A percentile compares a stretch with the other conserved stretches of the same genome.
These are phyloP conservation scores for Echinops telfairi DNA, from an alignment of 2,113 vertebrate genomes.

Conservation along the genomic window DNA sequence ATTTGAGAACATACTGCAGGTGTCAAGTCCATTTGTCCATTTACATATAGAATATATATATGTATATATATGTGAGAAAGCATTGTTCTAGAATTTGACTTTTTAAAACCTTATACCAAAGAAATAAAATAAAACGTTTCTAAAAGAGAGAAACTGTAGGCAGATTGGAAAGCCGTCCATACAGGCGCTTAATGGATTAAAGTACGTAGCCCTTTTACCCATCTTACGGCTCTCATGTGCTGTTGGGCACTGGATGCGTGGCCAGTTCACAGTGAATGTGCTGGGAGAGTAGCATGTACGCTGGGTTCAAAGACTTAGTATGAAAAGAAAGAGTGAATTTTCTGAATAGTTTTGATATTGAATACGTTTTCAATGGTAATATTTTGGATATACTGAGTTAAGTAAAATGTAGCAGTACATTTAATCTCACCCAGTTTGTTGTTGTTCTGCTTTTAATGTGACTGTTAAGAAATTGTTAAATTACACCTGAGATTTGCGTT, in stretches of 20 bases:
- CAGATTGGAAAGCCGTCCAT: not conserved
- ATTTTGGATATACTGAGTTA: conserved; percentile 4
- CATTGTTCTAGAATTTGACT: conserved; percentile 34
- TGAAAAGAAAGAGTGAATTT: conserved; percentile 41
- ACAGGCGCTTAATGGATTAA: not conserved
- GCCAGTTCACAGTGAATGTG: not conserved
- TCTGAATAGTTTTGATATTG: not conserved
- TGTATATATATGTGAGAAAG: not conserved
- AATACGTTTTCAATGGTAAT: conserved; percentile 3
- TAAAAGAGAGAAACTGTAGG: conserved; percentile 46
- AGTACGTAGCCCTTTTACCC: not conserved
- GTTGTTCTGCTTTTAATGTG: not conserved
- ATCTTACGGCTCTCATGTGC: not conserved
- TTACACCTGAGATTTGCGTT: not conserved
- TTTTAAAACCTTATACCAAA: conserved; percentile 49
- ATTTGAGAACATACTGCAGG: not conserved
- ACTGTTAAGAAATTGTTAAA: not conserved
- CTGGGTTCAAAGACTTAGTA: conserved; percentile 24
- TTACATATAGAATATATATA: not conserved
- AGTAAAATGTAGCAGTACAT: conserved; percentile 19
- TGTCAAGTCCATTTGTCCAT: not conserved
- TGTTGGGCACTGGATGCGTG: not conserved
- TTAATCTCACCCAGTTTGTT: not conserved
- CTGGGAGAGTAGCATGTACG: not conserved
- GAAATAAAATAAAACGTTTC: not conserved